Evolutionary conservation across 2,113 vertebrate species (phyloP).

Genomic region (Phodopus roborovskii): DNA sequence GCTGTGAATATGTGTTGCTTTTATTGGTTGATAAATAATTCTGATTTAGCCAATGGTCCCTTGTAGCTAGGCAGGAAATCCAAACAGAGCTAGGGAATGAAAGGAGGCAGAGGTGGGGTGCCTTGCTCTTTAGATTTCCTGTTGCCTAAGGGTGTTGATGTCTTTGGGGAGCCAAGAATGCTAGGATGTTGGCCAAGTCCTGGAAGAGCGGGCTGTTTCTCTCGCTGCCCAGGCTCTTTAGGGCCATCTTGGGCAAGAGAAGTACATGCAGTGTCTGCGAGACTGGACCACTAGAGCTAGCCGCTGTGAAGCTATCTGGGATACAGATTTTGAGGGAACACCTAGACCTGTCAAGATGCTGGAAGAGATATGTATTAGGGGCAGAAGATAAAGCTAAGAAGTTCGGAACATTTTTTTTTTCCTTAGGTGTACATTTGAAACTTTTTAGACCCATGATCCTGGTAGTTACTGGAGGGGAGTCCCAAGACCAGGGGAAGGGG

Average conservation of each 20-base stretch:
- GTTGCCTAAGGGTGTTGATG: background rate
- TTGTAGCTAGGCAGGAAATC: too few species aligned
- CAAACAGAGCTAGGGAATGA: too few species aligned
- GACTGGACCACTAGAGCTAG: background rate
- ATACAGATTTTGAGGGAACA: background rate
- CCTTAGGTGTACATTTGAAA: background rate
- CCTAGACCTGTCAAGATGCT: background rate
- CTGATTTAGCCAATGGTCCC: too few species aligned
- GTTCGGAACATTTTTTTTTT: background rate
- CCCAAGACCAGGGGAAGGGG: background rate
- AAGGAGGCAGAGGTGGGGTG: too few species aligned
- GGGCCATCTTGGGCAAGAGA: background rate
- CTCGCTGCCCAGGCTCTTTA: background rate
- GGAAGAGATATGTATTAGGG: background rate
- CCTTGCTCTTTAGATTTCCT: background rate
- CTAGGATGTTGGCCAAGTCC: background rate
- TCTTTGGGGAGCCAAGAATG: background rate
- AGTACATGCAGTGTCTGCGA: background rate
- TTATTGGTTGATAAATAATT: too few species aligned
- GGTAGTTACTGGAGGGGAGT: accelerated
- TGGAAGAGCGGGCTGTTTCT: background rate
- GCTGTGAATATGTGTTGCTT: too few species aligned
- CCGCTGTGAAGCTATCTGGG: background rate
- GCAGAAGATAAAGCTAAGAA: background rate
- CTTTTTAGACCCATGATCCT: background rate